phyloP scores from a whole-genome alignment of 2,888 invertebrate genomes.

The Cheilosia vulpina region DNA sequence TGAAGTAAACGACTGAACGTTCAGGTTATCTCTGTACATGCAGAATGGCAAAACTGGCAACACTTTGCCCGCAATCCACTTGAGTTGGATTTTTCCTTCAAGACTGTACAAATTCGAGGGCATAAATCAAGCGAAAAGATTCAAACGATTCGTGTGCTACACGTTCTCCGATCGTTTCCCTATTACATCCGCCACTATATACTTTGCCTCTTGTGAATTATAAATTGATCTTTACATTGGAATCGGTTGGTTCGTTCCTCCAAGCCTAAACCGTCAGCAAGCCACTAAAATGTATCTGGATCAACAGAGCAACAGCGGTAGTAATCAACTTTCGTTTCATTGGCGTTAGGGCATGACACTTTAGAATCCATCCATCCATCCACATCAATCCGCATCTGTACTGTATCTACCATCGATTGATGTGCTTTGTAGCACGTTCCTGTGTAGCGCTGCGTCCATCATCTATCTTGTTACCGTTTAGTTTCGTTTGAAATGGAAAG shows the following conservation, averaged over 20 bases:
- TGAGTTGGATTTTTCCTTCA: slow-evolving; percentile 23
- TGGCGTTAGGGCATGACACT: slow-evolving; percentile 74
- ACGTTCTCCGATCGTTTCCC: slow-evolving; percentile 56
- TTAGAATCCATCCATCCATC: slow-evolving; percentile 64
- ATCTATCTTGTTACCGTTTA: slow-evolving; percentile 70
- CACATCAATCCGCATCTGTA: slow-evolving; percentile 37
- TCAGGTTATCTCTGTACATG: background rate
- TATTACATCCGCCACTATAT: background rate
- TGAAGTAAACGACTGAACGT: too few relatives aligned
- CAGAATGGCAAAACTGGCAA: slow-evolving; percentile 43
- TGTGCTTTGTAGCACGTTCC: slow-evolving; percentile 59
- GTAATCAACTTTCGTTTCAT: slow-evolving; percentile 73
- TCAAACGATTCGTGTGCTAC: slow-evolving; percentile 63
- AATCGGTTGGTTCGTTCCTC: slow-evolving; percentile 6
- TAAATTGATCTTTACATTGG: slow-evolving; percentile 62
- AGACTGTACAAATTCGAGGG: slow-evolving; percentile 49
- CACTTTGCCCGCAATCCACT: slow-evolving; percentile 6
- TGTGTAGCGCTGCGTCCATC: slow-evolving; percentile 38
- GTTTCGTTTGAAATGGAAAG: slow-evolving; percentile 64
- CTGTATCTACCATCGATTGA: slow-evolving; percentile 15
- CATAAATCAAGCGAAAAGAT: slow-evolving; percentile 74
- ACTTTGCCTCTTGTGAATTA: slow-evolving; percentile 26
- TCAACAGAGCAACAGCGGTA: slow-evolving; percentile 15
- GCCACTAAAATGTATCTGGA: slow-evolving; percentile 63
- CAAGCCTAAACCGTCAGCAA: slow-evolving; percentile 17